A percentile compares a stretch with the other conserved stretches of the same genome.
Evolutionary conservation across 2,113 vertebrate species (phyloP).

Genomic region (Stigmatopora argus): DNA sequence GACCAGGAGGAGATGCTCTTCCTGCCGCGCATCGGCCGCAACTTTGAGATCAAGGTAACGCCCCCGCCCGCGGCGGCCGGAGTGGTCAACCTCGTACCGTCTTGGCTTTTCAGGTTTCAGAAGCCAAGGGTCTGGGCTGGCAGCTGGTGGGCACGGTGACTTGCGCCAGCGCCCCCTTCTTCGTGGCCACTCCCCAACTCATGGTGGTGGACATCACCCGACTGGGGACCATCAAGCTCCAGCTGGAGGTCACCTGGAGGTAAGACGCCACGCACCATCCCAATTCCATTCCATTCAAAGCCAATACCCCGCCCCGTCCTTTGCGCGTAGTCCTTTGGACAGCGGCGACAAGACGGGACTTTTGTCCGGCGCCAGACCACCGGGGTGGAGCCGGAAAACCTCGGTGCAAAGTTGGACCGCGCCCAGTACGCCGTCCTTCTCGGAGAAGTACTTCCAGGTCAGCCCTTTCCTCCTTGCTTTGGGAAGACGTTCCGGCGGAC

Average conservation of each 20-base stretch:
- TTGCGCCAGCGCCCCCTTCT: conserved; percentile 84
- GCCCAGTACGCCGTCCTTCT: conserved; percentile 87
- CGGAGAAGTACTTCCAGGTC: conserved; percentile 87
- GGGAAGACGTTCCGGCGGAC: neutral
- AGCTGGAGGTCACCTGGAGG: conserved; percentile 93
- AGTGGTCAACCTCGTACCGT: too few species aligned
- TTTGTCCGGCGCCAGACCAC: conserved; percentile 73
- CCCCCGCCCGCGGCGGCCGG: neutral
- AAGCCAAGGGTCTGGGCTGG: conserved; percentile 84
- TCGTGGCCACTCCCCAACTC: conserved; percentile 78
- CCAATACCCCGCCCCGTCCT: neutral
- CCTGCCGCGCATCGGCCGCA: conserved; percentile 81
- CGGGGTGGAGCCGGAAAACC: conserved; percentile 79
- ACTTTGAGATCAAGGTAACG: conserved; percentile 90
- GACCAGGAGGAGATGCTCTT: conserved; percentile 88
- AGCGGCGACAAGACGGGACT: conserved; percentile 68
- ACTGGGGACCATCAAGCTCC: conserved; percentile 92
- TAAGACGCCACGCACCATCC: conserved; percentile 56
- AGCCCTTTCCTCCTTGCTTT: conserved; percentile 36
- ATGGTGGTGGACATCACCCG: conserved; percentile 92
- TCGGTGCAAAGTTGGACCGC: conserved; percentile 86
- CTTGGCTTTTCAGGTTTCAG: conserved; percentile 75
- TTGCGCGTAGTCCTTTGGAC: conserved; percentile 79
- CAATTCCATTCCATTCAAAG: too few species aligned
- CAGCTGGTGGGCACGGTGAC: conserved; percentile 82